Evolutionary conservation across 1,140 invertebrate species (phyloP).

Genomic region (Cotesia typhae): DNA sequence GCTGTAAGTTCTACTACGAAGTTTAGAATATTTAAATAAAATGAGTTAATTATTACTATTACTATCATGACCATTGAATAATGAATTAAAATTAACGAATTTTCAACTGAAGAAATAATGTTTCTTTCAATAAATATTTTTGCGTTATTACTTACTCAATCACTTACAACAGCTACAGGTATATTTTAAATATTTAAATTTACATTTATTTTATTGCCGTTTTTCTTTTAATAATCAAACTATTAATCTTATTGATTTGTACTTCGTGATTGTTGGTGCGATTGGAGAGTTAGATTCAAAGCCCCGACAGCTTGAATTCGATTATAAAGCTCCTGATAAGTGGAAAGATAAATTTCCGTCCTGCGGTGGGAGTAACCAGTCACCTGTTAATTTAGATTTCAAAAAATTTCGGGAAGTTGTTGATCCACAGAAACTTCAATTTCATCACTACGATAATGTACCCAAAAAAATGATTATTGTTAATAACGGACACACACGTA

Average conservation of each 20-base stretch:
- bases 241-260: slow-evolving; percentile 5
- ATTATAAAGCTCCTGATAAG: slow-evolving; percentile 32
- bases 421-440: slow-evolving; percentile 62
- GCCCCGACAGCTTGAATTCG: not conserved
- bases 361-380: slow-evolving; percentile 47
- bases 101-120: not conserved
- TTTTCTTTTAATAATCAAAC: not conserved
- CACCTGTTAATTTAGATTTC: slow-evolving; percentile 51
- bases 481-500: slow-evolving; percentile 78
- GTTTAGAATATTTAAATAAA: not conserved
- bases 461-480: slow-evolving; percentile 64
- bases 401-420: slow-evolving; percentile 25
- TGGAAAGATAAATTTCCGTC: slow-evolving; percentile 33
- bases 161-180: not conserved
- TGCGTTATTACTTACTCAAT: not conserved
- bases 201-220: not conserved
- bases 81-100: not conserved
- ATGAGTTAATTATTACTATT: slow-evolving; percentile 1
- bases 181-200: not conserved
- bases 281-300: slow-evolving; percentile 1
- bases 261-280: slow-evolving; percentile 13
- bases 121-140: not conserved
- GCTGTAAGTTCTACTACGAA: slow-evolving; percentile 7
- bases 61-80: not conserved
- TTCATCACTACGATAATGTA: slow-evolving; percentile 67